Percentiles rank a stretch among this genome's conserved stretches.
Conservation (phyloP, 2,797 vertebrate species). For the Micrastur ruficollis region DNA sequence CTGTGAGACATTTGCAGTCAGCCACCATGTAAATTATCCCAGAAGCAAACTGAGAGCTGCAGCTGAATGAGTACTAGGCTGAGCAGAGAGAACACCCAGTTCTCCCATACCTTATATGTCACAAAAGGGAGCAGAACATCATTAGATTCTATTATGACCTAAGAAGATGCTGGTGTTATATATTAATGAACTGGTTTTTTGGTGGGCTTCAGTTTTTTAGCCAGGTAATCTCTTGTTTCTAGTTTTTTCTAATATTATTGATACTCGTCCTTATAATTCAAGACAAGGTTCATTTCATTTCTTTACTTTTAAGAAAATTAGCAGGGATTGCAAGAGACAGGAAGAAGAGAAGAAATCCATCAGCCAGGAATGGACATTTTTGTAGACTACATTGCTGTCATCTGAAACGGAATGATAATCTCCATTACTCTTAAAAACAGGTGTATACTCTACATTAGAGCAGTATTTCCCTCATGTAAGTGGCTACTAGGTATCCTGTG, state of each 20-base stretch:
- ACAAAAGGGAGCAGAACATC: neutral
- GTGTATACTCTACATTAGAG: neutral
- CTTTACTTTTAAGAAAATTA: neutral
- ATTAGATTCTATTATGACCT: neutral
- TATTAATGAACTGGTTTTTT: neutral
- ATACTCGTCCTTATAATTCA: neutral
- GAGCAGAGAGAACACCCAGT: slow-evolving; percentile 38
- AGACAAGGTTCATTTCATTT: neutral
- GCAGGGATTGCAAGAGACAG: neutral
- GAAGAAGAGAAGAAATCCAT: neutral
- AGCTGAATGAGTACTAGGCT: slow-evolving; percentile 9
- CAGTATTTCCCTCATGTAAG: neutral
- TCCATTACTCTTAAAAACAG: neutral
- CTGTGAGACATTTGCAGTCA: slow-evolving; percentile 28
- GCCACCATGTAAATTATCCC: slow-evolving; percentile 34
- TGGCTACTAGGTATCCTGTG: neutral
- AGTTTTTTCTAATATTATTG: neutral
- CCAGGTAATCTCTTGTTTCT: neutral
- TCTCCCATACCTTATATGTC: neutral
- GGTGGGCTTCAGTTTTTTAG: neutral
- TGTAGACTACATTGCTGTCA: neutral
- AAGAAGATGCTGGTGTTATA: neutral
- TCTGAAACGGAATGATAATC: neutral
- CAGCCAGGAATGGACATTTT: neutral
- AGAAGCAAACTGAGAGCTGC: slow-evolving; percentile 46